Conservation (phyloP, 2,113 vertebrate genomes). For the Saccopteryx leptura region DNA sequence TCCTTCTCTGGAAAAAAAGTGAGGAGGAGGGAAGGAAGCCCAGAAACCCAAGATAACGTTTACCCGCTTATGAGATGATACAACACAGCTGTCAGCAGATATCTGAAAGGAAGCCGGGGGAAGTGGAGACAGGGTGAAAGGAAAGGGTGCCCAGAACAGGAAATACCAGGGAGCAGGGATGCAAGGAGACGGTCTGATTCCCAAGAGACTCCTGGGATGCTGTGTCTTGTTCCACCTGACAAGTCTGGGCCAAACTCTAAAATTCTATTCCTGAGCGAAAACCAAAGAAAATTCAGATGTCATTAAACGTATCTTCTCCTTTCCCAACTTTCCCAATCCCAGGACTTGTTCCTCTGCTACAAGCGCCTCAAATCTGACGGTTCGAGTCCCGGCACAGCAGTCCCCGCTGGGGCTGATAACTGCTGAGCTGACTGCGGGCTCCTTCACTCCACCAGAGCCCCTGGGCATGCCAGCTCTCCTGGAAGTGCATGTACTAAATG, state of each 20-base stretch:
- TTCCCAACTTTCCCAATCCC: neutral
- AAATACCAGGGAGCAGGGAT: neutral
- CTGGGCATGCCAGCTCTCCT: neutral
- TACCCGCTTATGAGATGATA: neutral
- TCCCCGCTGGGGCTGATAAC: neutral
- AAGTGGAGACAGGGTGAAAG: slow-evolving; percentile 4
- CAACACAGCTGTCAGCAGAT: neutral
- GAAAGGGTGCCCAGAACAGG: neutral
- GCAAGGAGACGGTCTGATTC: neutral
- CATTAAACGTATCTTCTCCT: neutral
- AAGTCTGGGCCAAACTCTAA: neutral
- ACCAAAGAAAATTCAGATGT: neutral
- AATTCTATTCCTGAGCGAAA: neutral
- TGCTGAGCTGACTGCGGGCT: neutral
- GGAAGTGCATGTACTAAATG: neutral
- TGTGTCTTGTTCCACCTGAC: neutral
- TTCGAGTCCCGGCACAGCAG: neutral
- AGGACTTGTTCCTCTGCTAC: neutral
- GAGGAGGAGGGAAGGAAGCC: neutral
- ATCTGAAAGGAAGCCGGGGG: neutral
- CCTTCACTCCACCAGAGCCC: neutral
- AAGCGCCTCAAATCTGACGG: neutral
- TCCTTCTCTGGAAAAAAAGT: neutral
- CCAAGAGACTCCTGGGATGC: neutral
- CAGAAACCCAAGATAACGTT: neutral